Conservation (phyloP, 2,797 vertebrate species). For the Strix occidentalis region DNA sequence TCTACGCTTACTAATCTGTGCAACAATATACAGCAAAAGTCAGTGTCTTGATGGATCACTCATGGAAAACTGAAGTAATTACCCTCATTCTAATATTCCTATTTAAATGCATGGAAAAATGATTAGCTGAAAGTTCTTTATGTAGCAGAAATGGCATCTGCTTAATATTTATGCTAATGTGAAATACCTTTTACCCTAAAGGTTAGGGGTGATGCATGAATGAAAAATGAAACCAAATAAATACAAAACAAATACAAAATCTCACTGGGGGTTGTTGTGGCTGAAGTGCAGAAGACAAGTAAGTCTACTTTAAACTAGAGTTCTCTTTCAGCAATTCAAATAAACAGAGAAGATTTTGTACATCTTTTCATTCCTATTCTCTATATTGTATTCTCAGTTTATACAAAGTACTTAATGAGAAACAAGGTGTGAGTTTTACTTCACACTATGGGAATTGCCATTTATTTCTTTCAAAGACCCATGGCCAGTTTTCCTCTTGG, state of each 20-base stretch:
- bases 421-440: neutral
- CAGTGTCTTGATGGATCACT: slow-evolving; percentile 78
- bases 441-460: neutral
- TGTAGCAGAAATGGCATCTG: slow-evolving; percentile 77
- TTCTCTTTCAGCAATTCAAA: neutral
- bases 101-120: slow-evolving; percentile 97
- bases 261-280: too few relatives aligned
- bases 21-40: slow-evolving; percentile 69
- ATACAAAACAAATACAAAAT: slow-evolving; percentile 30
- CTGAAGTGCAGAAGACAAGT: neutral
- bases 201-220: slow-evolving; percentile 76
- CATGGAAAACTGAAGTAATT: slow-evolving; percentile 83
- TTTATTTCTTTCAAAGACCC: neutral
- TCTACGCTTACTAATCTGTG: slow-evolving; percentile 50
- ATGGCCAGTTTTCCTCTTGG: neutral
- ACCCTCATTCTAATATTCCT: slow-evolving; percentile 92
- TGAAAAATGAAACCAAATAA: slow-evolving; percentile 69
- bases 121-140: slow-evolving; percentile 84
- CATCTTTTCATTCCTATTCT: neutral
- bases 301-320: neutral
- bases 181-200: slow-evolving; percentile 79
- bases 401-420: neutral
- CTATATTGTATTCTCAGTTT: neutral
- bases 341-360: neutral
- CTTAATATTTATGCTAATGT: slow-evolving; percentile 85